phyloP scores from a whole-genome alignment of 2,888 invertebrate genomes.

The Drosophila kuntzei region DNA sequence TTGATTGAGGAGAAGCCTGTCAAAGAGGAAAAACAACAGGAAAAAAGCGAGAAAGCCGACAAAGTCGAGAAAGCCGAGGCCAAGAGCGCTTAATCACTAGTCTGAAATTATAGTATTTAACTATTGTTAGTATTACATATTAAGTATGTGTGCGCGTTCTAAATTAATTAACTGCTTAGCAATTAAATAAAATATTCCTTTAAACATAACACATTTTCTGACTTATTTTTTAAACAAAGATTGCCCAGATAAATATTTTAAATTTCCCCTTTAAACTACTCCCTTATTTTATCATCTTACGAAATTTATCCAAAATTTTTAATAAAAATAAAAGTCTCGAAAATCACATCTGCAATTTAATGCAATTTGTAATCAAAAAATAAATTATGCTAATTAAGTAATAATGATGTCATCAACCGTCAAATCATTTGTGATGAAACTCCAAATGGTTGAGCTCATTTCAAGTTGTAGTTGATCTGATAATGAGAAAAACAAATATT shows the following conservation, averaged over 20 bases:
- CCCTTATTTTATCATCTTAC: too few relatives aligned
- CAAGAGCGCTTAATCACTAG: slow-evolving; percentile 36
- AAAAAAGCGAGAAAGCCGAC: slow-evolving; percentile 33
- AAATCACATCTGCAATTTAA: not conserved
- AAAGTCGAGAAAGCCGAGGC: slow-evolving; percentile 1
- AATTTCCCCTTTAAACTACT: too few relatives aligned
- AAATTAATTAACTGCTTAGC: slow-evolving; percentile 31
- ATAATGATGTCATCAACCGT: slow-evolving; percentile 45
- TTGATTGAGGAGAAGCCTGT: slow-evolving; percentile 31
- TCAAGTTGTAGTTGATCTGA: not conserved
- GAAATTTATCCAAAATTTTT: not conserved
- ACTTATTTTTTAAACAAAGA: not conserved
- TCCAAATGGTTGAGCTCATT: not conserved
- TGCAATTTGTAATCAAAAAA: not conserved
- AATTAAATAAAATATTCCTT: slow-evolving; percentile 28
- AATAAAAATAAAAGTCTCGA: not conserved
- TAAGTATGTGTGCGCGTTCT: not conserved
- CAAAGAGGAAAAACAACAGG: slow-evolving; percentile 22
- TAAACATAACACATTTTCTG: not conserved
- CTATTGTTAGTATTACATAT: slow-evolving; percentile 50
- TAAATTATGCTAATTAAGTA: slow-evolving; percentile 37
- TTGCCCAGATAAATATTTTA: too few relatives aligned
- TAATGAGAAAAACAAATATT: slow-evolving; percentile 9
- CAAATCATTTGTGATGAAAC: slow-evolving; percentile 31
- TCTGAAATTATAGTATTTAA: slow-evolving; percentile 23